phyloP scores from a whole-genome alignment of 2,113 vertebrate species.

The Cathartes aura region DNA sequence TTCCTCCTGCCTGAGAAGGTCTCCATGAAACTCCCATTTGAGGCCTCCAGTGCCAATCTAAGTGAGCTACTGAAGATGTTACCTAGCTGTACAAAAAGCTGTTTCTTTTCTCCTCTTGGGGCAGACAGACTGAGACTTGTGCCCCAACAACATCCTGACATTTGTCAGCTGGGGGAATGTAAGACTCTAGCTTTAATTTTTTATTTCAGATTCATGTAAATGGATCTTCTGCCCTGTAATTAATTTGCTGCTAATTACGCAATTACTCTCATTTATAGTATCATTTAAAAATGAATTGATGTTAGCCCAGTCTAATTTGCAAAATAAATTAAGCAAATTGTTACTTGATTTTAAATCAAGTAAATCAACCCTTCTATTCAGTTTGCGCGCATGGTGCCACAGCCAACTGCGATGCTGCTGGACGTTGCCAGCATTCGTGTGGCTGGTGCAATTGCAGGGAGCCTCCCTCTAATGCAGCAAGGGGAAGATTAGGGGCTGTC shows the following conservation, averaged over 20 bases:
- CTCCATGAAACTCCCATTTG: neutral
- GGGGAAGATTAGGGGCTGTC: neutral
- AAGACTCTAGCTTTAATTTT: slow-evolving; percentile 6
- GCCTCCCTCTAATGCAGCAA: neutral
- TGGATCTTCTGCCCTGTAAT: slow-evolving; percentile 63
- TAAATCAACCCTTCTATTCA: slow-evolving; percentile 56
- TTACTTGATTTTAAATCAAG: slow-evolving; percentile 68
- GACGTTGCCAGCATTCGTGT: neutral
- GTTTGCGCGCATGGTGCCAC: slow-evolving; percentile 37
- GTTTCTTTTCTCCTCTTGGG: neutral
- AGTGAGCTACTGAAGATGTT: neutral
- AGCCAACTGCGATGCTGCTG: neutral
- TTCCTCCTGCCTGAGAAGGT: neutral
- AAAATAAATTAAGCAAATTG: slow-evolving; percentile 78
- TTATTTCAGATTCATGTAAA: slow-evolving; percentile 68
- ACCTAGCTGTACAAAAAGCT: neutral
- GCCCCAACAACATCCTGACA: neutral
- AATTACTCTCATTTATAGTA: slow-evolving; percentile 74
- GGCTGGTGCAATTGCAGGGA: neutral
- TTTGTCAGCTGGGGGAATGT: neutral
- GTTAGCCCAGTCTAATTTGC: slow-evolving; percentile 64
- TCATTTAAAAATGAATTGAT: slow-evolving; percentile 61
- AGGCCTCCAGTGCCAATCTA: neutral
- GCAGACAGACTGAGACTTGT: neutral
- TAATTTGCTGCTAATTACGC: slow-evolving; percentile 76